These are phyloP conservation scores for Gallinago media DNA, from an alignment of 2,113 vertebrate genomes.

Conservation along the genomic window DNA sequence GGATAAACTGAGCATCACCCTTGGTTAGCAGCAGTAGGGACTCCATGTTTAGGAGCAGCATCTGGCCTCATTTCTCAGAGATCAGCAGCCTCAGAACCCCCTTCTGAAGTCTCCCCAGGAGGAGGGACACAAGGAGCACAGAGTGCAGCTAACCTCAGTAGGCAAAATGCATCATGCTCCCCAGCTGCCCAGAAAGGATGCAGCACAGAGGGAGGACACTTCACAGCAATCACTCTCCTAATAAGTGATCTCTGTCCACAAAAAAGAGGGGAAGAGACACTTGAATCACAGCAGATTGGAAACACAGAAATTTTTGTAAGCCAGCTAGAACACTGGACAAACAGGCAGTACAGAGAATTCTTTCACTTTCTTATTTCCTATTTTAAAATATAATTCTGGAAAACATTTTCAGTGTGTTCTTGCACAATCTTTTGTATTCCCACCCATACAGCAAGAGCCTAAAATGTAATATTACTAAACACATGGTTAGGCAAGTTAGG, in stretches of 20 bases:
- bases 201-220: fast-evolving
- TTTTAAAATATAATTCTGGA: background rate
- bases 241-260: background rate
- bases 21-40: fast-evolving
- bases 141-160: background rate
- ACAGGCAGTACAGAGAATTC: background rate
- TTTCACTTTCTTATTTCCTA: background rate
- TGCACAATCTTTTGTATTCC: background rate
- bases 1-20: background rate
- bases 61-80: background rate
- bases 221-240: background rate
- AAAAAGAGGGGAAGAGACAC: background rate
- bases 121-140: background rate
- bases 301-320: background rate
- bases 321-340: background rate
- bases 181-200: background rate
- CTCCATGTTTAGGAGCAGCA: fast-evolving
- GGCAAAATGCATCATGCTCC: background rate
- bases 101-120: background rate
- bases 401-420: background rate
- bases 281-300: background rate
- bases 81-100: background rate
- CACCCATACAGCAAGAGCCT: fast-evolving
- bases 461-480: background rate
- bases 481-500: background rate